phyloP scores from a whole-genome alignment of 2,888 invertebrate species.

The Fissipunctia ypsillon region DNA sequence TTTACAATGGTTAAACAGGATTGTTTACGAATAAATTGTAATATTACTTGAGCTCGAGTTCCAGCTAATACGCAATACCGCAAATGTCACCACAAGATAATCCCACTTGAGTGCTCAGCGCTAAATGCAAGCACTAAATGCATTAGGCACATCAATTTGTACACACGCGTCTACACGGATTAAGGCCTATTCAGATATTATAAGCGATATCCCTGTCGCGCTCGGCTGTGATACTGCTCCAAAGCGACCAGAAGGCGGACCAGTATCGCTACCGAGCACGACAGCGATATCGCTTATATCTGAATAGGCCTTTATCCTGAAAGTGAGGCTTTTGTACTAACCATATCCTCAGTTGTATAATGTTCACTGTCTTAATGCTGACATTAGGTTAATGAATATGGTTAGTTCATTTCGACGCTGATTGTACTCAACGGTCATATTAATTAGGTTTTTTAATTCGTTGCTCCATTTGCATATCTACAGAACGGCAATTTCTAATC shows the following conservation, averaged over 20 bases:
- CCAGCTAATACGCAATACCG: slow-evolving; percentile 3
- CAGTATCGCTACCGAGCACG: no score
- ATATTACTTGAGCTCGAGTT: background rate
- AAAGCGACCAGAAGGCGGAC: no score
- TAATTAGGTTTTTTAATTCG: background rate
- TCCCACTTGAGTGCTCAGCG: slow-evolving; percentile 8
- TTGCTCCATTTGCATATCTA: background rate
- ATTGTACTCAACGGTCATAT: background rate
- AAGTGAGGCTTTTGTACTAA: background rate
- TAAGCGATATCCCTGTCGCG: no score
- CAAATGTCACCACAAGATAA: slow-evolving; percentile 12
- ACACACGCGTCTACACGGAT: background rate
- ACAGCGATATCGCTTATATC: no score
- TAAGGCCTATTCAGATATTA: background rate
- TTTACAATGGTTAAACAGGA: background rate
- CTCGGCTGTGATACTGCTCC: no score
- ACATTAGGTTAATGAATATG: no score
- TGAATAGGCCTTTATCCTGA: background rate
- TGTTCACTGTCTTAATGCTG: no score
- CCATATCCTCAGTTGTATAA: no score
- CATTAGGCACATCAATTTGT: slow-evolving; percentile 19
- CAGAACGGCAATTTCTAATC: background rate
- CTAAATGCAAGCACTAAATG: slow-evolving; percentile 36
- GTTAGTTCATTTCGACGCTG: background rate
- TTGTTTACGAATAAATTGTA: background rate